Evolutionary conservation across 2,888 invertebrate genomes (phyloP).

Genomic region (Drosophila stalkeri): DNA sequence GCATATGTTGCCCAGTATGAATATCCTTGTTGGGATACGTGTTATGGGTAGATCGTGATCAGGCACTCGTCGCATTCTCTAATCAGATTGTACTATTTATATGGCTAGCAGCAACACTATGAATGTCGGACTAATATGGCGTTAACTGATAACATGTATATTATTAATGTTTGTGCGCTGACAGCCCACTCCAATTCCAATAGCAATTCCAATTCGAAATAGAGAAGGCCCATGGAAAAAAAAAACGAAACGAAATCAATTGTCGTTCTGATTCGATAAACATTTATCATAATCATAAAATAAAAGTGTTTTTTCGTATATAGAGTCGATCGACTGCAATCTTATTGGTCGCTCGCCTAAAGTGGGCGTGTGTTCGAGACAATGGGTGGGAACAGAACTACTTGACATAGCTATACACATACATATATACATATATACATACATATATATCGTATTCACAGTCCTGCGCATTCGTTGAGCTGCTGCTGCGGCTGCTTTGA

Average conservation of each 20-base stretch:
- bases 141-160: slow-evolving; percentile 71
- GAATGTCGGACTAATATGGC: slow-evolving; percentile 71
- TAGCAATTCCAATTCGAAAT: slow-evolving; percentile 25
- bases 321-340: slow-evolving; percentile 66
- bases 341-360: slow-evolving; percentile 63
- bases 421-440: not conserved
- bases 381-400: slow-evolving; percentile 37
- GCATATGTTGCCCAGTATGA: too few relatives aligned
- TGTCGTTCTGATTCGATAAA: slow-evolving; percentile 83
- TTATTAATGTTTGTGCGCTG: slow-evolving; percentile 65
- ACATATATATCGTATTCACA: slow-evolving; percentile 6
- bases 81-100: slow-evolving; percentile 59
- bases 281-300: slow-evolving; percentile 82
- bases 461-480: slow-evolving; percentile 2
- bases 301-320: slow-evolving; percentile 58
- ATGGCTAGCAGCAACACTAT: slow-evolving; percentile 38
- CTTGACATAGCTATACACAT: not conserved
- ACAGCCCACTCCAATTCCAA: slow-evolving; percentile 49
- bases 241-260: slow-evolving; percentile 45
- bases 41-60: slow-evolving; percentile 5
- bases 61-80: slow-evolving; percentile 25
- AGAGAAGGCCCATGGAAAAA: slow-evolving; percentile 18
- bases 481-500: slow-evolving; percentile 3
- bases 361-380: slow-evolving; percentile 61
- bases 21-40: slow-evolving; percentile 31